Conservation (phyloP, 2,797 vertebrate genomes). For the Spea hammondii region DNA sequence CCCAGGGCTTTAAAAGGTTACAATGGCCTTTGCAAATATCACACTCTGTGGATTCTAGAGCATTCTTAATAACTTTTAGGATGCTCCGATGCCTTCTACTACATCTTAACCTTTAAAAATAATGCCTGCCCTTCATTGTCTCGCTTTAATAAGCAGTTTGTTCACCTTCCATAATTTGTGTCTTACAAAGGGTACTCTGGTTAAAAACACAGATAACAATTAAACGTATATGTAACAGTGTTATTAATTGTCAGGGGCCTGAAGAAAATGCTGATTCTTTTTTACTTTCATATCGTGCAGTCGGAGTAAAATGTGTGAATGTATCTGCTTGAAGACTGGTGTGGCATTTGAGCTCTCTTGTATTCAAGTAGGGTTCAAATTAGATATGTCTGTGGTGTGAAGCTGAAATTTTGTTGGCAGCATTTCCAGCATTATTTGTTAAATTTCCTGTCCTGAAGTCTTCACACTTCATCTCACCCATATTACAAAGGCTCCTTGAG, state of each 20-base stretch:
- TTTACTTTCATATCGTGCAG: slow-evolving; percentile 13
- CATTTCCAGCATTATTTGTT: no score
- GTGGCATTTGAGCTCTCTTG: no score
- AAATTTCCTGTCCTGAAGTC: no score
- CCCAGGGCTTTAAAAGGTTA: slow-evolving; percentile 75
- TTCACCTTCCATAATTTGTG: slow-evolving; percentile 69
- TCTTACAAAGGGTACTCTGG: slow-evolving; percentile 65
- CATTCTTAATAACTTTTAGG: slow-evolving; percentile 69
- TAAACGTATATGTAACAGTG: slow-evolving; percentile 56
- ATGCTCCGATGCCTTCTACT: slow-evolving; percentile 68
- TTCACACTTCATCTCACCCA: no score
- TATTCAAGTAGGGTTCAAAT: no score
- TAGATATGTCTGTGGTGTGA: no score
- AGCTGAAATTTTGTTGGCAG: no score
- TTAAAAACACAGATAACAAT: slow-evolving; percentile 60
- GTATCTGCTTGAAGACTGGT: no score
- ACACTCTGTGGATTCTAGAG: slow-evolving; percentile 63
- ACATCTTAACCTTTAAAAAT: slow-evolving; percentile 74
- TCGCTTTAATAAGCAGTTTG: slow-evolving; percentile 78
- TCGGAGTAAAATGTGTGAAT: not conserved
- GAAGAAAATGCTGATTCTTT: not conserved
- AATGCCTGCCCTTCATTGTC: slow-evolving; percentile 65
- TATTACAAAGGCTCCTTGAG: no score
- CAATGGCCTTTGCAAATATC: slow-evolving; percentile 79
- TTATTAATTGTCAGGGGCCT: not conserved